phyloP scores from a whole-genome alignment of 2,888 invertebrate species.

The Catotricha subobsoleta region DNA sequence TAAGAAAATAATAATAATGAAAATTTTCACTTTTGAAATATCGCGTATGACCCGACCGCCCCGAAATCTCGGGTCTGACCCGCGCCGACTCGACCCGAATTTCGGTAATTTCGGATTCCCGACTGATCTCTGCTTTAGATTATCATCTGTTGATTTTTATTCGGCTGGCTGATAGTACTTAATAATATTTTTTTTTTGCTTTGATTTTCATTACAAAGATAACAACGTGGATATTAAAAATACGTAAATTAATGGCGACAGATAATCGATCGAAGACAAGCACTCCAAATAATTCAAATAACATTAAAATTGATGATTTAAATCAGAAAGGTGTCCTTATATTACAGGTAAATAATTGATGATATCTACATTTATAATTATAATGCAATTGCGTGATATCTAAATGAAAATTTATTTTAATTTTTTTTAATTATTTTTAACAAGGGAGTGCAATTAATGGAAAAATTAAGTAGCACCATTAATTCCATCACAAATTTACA shows the following conservation, averaged over 20 bases:
- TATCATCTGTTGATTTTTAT: no score
- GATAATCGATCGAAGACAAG: no score
- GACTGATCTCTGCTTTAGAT: no score
- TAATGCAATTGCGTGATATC: not conserved
- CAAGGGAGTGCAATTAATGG: constrained; percentile 50
- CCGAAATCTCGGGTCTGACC: no score
- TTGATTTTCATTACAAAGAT: no score
- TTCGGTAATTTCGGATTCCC: no score
- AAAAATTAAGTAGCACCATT: constrained; percentile 40
- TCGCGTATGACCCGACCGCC: no score
- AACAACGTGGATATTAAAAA: constrained; percentile 4
- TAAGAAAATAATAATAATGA: not conserved
- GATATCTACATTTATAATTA: not conserved
- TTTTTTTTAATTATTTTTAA: no score
- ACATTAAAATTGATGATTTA: not conserved
- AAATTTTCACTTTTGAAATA: not conserved
- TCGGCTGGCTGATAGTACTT: no score
- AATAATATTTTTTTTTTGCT: no score
- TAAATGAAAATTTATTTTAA: not conserved
- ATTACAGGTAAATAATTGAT: not conserved
- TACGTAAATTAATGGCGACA: no score
- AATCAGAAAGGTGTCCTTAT: not conserved
- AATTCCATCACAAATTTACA: constrained; percentile 48
- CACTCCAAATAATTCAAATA: not conserved
- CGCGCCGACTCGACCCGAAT: no score